A percentile compares a stretch with the other conserved stretches of the same genome.
Evolutionary conservation across 1,140 invertebrate genomes (phyloP).

Genomic region (Drosophila bocqueti): DNA sequence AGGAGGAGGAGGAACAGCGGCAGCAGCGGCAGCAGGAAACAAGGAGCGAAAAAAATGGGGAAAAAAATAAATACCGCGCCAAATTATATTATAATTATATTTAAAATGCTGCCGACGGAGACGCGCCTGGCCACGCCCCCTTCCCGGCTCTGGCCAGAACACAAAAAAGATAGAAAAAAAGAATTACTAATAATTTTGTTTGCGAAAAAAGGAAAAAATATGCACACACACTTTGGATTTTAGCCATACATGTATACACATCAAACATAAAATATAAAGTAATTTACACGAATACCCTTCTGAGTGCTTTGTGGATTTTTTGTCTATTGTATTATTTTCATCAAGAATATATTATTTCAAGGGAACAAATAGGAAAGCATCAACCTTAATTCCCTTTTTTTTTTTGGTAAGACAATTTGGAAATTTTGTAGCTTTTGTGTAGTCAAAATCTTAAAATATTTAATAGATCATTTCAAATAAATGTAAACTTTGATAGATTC

Average conservation of each 20-base stretch:
- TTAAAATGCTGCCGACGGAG: conserved; percentile 73
- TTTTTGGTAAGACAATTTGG: too few species aligned
- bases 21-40: conserved; percentile 8
- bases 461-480: too few species aligned
- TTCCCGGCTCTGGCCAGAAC: conserved; percentile 16
- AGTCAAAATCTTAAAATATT: too few species aligned
- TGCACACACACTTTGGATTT: conserved; percentile 18
- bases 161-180: conserved; percentile 35
- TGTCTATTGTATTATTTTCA: too few species aligned
- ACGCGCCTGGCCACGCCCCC: conserved; percentile 26
- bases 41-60: conserved; percentile 36
- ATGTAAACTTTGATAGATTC: too few species aligned
- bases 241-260: not conserved
- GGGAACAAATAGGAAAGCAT: too few species aligned
- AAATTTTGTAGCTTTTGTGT: too few species aligned
- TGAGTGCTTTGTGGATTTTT: not conserved
- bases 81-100: conserved; percentile 84
- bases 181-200: conserved; percentile 59
- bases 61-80: conserved; percentile 64
- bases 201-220: conserved; percentile 27
- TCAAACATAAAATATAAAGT: not conserved
- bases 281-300: not conserved
- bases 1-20: conserved; percentile 8
- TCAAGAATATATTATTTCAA: too few species aligned
- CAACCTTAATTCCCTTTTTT: too few species aligned